A percentile compares a stretch with the other conserved stretches of the same genome.
Conservation (phyloP, 1,140 invertebrate species). For the Drosophila nigromelanica region DNA sequence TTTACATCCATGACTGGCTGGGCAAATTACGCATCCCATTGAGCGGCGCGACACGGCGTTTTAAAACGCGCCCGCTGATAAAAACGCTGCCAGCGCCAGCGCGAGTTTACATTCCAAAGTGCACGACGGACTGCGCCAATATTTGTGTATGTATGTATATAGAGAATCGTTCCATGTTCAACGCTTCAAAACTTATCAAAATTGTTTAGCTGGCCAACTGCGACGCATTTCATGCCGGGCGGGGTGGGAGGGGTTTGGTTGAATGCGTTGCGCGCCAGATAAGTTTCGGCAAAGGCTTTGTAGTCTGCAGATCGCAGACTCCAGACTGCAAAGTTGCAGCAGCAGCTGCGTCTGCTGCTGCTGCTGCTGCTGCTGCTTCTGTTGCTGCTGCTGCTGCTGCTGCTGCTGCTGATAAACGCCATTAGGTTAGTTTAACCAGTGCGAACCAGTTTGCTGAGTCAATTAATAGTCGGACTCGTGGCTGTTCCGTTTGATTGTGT, state of each 20-base stretch:
- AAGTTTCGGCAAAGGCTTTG: conserved; percentile 79
- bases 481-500: conserved; percentile 3
- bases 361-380: not conserved
- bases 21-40: conserved; percentile 78
- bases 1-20: not conserved
- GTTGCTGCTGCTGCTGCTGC: not conserved
- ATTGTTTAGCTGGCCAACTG: conserved; percentile 56
- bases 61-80: conserved; percentile 57
- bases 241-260: not conserved
- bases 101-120: conserved; percentile 78
- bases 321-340: not conserved
- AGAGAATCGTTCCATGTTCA: conserved; percentile 13
- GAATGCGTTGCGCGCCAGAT: conserved; percentile 62
- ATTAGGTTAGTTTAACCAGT: conserved; percentile 9
- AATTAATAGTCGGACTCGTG: not conserved
- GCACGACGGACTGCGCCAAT: conserved; percentile 39
- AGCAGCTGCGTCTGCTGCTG: not conserved
- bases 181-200: conserved; percentile 77
- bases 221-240: conserved; percentile 46
- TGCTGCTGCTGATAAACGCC: not conserved
- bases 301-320: conserved; percentile 48
- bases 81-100: conserved; percentile 17
- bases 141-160: conserved; percentile 10
- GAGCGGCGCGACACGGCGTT: conserved; percentile 35
- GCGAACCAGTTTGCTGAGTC: not conserved